These are phyloP conservation scores for Pteronura brasiliensis DNA, from an alignment of 2,113 vertebrate species.

Conservation along the genomic window DNA sequence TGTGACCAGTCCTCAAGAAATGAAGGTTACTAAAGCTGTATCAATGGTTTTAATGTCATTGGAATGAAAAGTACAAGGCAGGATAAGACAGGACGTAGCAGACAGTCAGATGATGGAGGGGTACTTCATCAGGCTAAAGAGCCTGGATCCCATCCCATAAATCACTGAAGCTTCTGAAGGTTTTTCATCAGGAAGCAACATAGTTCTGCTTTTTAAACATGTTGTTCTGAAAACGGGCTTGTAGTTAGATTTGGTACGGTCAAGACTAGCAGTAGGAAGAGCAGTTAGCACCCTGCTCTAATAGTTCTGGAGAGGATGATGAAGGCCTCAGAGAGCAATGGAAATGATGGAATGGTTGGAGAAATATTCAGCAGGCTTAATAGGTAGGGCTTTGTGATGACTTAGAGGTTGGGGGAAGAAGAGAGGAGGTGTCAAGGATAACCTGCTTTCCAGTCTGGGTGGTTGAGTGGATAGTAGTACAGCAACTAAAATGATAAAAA, in stretches of 20 bases:
- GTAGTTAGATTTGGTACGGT: not conserved
- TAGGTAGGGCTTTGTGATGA: not conserved
- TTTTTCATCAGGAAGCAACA: not conserved
- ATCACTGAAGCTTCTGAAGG: not conserved
- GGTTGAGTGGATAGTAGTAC: not conserved
- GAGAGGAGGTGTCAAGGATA: not conserved
- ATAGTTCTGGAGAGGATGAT: not conserved
- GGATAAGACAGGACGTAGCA: not conserved
- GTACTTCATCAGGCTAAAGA: not conserved
- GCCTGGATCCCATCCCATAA: not conserved
- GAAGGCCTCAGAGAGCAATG: not conserved
- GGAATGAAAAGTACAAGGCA: not conserved
- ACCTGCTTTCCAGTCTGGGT: not conserved
- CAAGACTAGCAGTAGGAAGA: not conserved
- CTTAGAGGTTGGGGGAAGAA: too few relatives aligned
- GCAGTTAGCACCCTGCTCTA: not conserved
- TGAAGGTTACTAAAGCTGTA: not conserved
- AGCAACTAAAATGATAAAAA: not conserved
- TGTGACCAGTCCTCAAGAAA: not conserved
- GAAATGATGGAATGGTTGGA: not conserved
- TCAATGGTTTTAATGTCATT: not conserved
- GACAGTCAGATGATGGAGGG: not conserved
- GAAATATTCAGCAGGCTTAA: not conserved
- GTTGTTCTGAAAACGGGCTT: not conserved
- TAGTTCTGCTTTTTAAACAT: not conserved